Percentiles rank a stretch among this genome's conserved stretches.
These are phyloP conservation scores for Aethes cnicana DNA, from an alignment of 2,888 invertebrate genomes.

Conservation along the genomic window DNA sequence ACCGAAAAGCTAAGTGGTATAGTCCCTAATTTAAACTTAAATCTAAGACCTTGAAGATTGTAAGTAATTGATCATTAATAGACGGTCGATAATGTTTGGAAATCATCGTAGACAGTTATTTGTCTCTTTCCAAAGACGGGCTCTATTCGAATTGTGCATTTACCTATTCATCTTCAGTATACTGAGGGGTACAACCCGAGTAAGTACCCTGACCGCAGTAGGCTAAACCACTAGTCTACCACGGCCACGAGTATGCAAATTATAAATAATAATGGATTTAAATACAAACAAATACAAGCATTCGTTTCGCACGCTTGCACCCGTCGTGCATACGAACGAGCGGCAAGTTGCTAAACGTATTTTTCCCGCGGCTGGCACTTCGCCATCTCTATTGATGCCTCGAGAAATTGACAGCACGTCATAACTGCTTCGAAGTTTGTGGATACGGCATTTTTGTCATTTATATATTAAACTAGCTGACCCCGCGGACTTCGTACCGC, in stretches of 20 bases:
- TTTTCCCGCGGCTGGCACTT: constrained; percentile 51
- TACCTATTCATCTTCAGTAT: too few relatives aligned
- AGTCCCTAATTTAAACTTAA: too few relatives aligned
- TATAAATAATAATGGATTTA: not conserved
- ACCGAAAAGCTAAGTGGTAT: too few relatives aligned
- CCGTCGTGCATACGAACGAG: constrained; percentile 53
- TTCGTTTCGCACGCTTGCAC: constrained; percentile 17
- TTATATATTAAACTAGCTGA: not conserved
- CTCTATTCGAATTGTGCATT: too few relatives aligned
- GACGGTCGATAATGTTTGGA: too few relatives aligned
- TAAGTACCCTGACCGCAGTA: too few relatives aligned
- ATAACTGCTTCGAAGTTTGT: constrained; percentile 37
- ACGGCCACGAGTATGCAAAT: not conserved
- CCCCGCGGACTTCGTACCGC: not conserved
- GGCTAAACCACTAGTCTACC: too few relatives aligned
- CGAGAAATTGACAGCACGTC: constrained; percentile 58
- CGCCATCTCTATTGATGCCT: constrained; percentile 59
- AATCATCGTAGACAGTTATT: too few relatives aligned
- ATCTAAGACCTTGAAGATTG: too few relatives aligned
- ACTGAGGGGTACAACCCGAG: too few relatives aligned
- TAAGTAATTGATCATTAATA: too few relatives aligned
- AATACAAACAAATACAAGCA: constrained; percentile 7
- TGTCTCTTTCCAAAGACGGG: too few relatives aligned
- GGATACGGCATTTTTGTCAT: constrained; percentile 5
- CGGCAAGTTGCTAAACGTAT: constrained; percentile 45